Conservation (phyloP, 2,888 invertebrate species). For the Drosophila austrosaltans region DNA sequence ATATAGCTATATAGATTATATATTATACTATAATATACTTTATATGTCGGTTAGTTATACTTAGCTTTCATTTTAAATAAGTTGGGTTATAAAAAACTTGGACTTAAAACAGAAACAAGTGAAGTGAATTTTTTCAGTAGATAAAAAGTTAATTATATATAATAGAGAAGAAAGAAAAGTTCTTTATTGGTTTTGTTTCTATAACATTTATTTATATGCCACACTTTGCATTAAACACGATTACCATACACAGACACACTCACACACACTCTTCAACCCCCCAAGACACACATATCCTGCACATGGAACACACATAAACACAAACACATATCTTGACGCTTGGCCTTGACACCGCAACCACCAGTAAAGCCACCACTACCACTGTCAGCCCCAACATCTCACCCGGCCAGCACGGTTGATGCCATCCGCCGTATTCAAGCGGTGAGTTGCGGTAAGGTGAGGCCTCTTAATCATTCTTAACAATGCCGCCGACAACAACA, state of each 20-base stretch:
- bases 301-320: constrained; percentile 14
- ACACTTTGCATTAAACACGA: constrained; percentile 35
- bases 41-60: no score
- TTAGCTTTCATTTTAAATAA: no score
- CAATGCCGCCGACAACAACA: constrained; percentile 60
- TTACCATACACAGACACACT: constrained; percentile 46
- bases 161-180: no score
- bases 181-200: background rate
- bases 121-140: no score
- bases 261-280: constrained; percentile 23
- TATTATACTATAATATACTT: no score
- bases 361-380: constrained; percentile 20
- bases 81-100: no score
- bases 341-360: constrained; percentile 62
- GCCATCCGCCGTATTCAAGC: constrained; percentile 47
- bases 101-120: no score
- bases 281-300: constrained; percentile 3
- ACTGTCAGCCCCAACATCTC: constrained; percentile 20
- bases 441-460: constrained; percentile 37
- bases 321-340: constrained; percentile 40
- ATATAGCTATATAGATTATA: no score
- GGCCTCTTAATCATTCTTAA: constrained; percentile 74
- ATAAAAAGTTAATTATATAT: no score
- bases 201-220: constrained; percentile 9
- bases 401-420: background rate